Base-by-base conservation (phyloP, 2,113 vertebrate species). In the Stictonetta naevosa region DNA sequence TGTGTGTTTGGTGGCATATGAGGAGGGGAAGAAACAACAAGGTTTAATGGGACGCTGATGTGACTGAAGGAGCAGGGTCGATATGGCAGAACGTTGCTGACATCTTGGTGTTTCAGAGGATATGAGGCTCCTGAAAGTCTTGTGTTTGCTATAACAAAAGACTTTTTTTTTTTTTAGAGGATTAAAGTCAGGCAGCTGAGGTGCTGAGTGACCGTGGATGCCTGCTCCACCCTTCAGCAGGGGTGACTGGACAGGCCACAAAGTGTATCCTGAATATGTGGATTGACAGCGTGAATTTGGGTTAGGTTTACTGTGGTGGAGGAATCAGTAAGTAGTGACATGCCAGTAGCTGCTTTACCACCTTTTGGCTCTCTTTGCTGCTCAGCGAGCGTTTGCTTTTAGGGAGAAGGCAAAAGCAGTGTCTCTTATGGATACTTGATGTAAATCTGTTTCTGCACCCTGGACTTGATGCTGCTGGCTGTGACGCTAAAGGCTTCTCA, bases 371-470 rank as follows among this genome's bases (percentile, higher is more conserved):
- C 13, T 29, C 29, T 75, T 42, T 83, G 48, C 62, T 83, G 21
- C 19, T 34, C 52, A 85, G 46, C 0, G 0, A 3, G 4, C 2
- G 2, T 68, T 80, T 46, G 4, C 38, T 36, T 50, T 44, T 71
- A 7, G 55, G 69, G 55, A 12, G 29, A 29, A 76, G 73, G 71
- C 1, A 1, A 31, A 75, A 64, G 64, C 73, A 58, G 10, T 4
- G 23, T 44, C 33, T 8, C 53, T 34, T 76, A 40, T 28, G 87
- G 29, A 28, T 12, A 28, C 17, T 53, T 58, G 50, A 40, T 80
- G 88, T 92, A 73, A 42, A n/a, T 69, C 67, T n/a, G 33, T 50
- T 7, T 6, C 67, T 69, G 31, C 63, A 44, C 19, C 21, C 33
- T 44, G 67, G 31, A 13, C 34, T 83, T 64, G 17, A 28, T 56